These are phyloP conservation scores for Melanocharis versteri DNA, from an alignment of 2,113 vertebrate genomes.

Conservation along the genomic window DNA sequence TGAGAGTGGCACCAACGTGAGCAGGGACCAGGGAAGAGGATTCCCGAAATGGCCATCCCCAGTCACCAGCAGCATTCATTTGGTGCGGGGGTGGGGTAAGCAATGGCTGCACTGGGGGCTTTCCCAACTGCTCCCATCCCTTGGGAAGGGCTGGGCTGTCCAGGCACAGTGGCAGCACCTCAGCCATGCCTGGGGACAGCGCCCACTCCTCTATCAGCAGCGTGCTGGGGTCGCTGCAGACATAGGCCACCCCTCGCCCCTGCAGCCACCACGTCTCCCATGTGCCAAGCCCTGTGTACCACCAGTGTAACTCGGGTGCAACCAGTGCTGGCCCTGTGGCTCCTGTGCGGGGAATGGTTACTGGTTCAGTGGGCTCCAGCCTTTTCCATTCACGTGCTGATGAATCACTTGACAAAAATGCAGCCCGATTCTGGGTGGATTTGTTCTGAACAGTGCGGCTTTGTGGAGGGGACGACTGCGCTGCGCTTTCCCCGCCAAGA, in stretches of 20 bases:
- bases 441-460: constrained; percentile 77
- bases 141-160: neutral
- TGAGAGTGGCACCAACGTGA: neutral
- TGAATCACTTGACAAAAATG: constrained; percentile 83
- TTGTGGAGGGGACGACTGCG: constrained; percentile 72
- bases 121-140: neutral
- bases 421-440: constrained; percentile 67
- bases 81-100: fast-evolving
- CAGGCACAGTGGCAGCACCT: neutral
- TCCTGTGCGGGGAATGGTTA: constrained; percentile 10
- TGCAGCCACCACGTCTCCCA: fast-evolving
- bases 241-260: neutral
- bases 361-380: constrained; percentile 54
- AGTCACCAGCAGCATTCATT: fast-evolving
- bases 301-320: neutral
- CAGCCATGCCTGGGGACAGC: neutral
- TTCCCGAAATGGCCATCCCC: neutral
- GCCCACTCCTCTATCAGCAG: neutral
- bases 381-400: constrained; percentile 77
- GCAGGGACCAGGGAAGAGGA: neutral
- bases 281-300: neutral
- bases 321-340: neutral
- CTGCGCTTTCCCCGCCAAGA: constrained; percentile 71
- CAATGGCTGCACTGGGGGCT: neutral
- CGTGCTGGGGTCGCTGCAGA: fast-evolving